phyloP scores from a whole-genome alignment of 2,888 invertebrate species.

The Cantharis nigra region DNA sequence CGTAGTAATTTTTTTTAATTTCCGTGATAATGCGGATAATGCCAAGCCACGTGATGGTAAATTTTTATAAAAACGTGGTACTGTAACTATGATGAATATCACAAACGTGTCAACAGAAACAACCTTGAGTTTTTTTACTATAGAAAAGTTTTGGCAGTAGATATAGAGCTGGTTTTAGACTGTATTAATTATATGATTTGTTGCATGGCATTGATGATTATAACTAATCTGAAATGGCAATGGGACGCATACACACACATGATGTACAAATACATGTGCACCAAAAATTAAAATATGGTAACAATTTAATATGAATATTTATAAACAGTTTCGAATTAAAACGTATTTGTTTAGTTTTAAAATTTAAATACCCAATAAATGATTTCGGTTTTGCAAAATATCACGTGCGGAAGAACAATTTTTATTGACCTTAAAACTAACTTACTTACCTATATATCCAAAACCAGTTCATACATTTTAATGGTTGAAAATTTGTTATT shows the following conservation, averaged over 20 bases:
- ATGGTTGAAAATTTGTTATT: background rate
- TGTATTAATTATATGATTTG: conserved; percentile 1
- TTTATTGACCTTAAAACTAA: background rate
- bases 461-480: background rate
- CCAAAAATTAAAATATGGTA: background rate
- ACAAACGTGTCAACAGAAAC: conserved; percentile 36
- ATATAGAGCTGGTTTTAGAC: conserved; percentile 14
- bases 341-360: background rate
- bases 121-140: conserved; percentile 31
- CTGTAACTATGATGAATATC: conserved; percentile 17
- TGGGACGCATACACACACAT: background rate
- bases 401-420: background rate
- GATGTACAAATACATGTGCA: background rate
- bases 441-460: background rate
- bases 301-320: background rate
- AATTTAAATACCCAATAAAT: background rate
- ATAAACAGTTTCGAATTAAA: background rate
- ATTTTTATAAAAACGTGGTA: conserved; percentile 17
- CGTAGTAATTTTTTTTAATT: conserved; percentile 14
- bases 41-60: conserved; percentile 6
- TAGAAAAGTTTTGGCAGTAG: conserved; percentile 23
- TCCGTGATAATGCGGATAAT: conserved; percentile 1
- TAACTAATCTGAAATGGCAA: background rate
- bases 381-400: background rate
- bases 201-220: conserved; percentile 1